phyloP scores from a whole-genome alignment of 2,888 invertebrate genomes.

The Drosophila multiciliata region DNA sequence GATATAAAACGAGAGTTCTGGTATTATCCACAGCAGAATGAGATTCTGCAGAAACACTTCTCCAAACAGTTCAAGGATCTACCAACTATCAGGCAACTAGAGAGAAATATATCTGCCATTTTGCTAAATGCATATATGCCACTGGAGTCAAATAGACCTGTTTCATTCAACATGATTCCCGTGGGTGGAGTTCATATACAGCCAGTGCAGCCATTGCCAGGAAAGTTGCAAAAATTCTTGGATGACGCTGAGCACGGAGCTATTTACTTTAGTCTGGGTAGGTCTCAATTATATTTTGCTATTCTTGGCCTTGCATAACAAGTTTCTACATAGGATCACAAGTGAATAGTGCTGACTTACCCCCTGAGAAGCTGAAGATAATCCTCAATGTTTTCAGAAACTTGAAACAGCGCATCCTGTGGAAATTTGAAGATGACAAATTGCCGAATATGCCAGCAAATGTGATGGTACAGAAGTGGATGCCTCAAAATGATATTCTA shows the following conservation, averaged over 20 bases:
- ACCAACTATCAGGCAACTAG: slow-evolving; percentile 84
- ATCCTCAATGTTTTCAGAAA: slow-evolving; percentile 83
- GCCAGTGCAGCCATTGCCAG: slow-evolving; percentile 68
- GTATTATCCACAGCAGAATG: slow-evolving; percentile 79
- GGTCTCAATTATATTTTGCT: neutral
- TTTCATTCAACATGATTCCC: slow-evolving; percentile 84
- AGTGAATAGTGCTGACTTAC: slow-evolving; percentile 82
- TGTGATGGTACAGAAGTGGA: slow-evolving; percentile 85
- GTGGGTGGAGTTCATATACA: slow-evolving; percentile 86
- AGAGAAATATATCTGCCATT: slow-evolving; percentile 84
- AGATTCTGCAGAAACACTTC: slow-evolving; percentile 72
- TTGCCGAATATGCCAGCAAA: slow-evolving; percentile 82
- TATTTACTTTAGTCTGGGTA: slow-evolving; percentile 84
- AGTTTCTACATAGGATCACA: slow-evolving; percentile 80
- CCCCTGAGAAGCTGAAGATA: slow-evolving; percentile 79
- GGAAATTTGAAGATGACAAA: slow-evolving; percentile 85
- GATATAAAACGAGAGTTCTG: slow-evolving; percentile 65
- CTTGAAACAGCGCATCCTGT: slow-evolving; percentile 84
- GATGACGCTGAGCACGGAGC: slow-evolving; percentile 75
- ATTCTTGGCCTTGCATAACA: neutral
- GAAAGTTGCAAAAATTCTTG: slow-evolving; percentile 81
- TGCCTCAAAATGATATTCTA: slow-evolving; percentile 86
- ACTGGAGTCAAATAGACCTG: slow-evolving; percentile 83
- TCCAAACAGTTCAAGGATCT: slow-evolving; percentile 58
- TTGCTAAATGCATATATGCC: slow-evolving; percentile 85